Percentiles rank a stretch among this genome's conserved stretches.
Evolutionary conservation across 2,797 vertebrate genomes (phyloP).

Genomic region (Helarctos malayanus): DNA sequence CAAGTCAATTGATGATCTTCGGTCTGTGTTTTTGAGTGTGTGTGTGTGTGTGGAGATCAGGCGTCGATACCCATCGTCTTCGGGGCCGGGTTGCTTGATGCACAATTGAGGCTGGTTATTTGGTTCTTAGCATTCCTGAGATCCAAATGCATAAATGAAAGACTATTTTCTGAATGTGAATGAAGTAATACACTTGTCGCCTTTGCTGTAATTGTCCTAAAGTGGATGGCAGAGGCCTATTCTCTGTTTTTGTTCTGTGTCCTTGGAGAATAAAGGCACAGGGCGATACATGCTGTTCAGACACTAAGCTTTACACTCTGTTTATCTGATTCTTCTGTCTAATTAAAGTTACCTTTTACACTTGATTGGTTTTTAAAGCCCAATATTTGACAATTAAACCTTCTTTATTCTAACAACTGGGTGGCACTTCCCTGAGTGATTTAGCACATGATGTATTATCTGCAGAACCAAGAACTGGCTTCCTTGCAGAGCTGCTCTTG

Average conservation of each 20-base stretch:
- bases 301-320: conserved; percentile 81
- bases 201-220: conserved; percentile 36
- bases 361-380: conserved; percentile 84
- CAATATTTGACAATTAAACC: conserved; percentile 82
- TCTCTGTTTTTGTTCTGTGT: conserved; percentile 21
- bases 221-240: background rate
- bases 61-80: conserved; percentile 61
- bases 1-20: conserved; percentile 68
- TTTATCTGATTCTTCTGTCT: conserved; percentile 88
- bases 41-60: background rate
- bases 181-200: conserved; percentile 12
- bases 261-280: conserved; percentile 47
- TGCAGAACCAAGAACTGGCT: conserved; percentile 1
- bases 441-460: conserved; percentile 58
- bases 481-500: conserved; percentile 6
- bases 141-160: conserved; percentile 8
- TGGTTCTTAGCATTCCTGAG: conserved; percentile 35
- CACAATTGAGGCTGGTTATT: conserved; percentile 8
- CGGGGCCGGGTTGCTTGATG: background rate
- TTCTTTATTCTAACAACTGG: conserved; percentile 73
- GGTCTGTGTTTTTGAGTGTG: conserved; percentile 48
- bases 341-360: conserved; percentile 87
- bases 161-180: background rate
- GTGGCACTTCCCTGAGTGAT: conserved; percentile 64
- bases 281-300: conserved; percentile 71